A percentile compares a stretch with the other conserved stretches of the same genome.
These are phyloP conservation scores for Papilio dardanus DNA, from an alignment of 1,140 invertebrate species.

Conservation along the genomic window DNA sequence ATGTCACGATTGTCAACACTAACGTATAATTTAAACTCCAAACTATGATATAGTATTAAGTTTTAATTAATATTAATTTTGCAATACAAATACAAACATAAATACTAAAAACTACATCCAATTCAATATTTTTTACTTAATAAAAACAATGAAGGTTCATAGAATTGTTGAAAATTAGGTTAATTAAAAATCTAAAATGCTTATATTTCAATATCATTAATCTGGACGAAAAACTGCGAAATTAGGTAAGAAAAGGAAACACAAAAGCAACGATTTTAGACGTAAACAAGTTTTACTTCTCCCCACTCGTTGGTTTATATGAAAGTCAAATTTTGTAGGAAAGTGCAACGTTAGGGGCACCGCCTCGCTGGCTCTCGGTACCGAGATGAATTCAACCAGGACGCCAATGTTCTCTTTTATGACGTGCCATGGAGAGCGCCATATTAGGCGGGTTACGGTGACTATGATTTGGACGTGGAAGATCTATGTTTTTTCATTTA, in stretches of 20 bases:
- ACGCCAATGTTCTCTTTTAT: constrained; percentile 77
- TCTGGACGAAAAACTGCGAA: neutral
- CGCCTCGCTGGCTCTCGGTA: constrained; percentile 38
- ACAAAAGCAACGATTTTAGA: constrained; percentile 26
- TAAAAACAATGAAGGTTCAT: no score
- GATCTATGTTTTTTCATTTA: no score
- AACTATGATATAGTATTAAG: no score
- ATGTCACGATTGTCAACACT: no score
- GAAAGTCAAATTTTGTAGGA: constrained; percentile 68
- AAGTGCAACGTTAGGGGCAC: constrained; percentile 64
- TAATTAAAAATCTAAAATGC: no score
- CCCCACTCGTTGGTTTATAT: constrained; percentile 56
- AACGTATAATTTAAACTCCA: no score
- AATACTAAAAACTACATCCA: no score
- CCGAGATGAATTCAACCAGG: constrained; percentile 75
- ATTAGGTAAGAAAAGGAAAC: neutral
- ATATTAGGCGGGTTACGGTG: constrained; percentile 55
- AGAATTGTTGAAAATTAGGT: no score
- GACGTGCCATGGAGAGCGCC: constrained; percentile 62
- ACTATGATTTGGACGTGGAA: constrained; percentile 45
- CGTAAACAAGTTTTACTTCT: constrained; percentile 51
- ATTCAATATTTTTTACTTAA: no score
- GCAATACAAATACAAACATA: no score
- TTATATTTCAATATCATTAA: no score
- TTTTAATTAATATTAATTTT: no score